Base-by-base conservation (phyloP, 2,888 invertebrate genomes). In the Rhagonycha lutea region DNA sequence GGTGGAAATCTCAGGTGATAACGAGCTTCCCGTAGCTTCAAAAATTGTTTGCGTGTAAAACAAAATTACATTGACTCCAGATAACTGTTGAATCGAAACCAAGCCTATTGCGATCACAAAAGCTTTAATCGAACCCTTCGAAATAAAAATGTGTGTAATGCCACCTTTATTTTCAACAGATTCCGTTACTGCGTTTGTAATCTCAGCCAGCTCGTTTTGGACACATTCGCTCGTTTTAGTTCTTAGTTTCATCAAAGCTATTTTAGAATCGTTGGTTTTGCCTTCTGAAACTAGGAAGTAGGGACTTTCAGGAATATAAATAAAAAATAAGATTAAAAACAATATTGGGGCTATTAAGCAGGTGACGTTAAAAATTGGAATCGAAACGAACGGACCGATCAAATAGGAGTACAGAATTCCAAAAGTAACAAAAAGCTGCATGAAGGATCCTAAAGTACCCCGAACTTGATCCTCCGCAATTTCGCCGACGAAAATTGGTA, bases 401-500 rank as follows among this genome's bases (percentile, higher is more conserved):
- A 87, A 86, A 86, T 95, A 96, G 0, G 93, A 89, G 73, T 93
- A 90, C 4, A 95, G 85, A 82, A 94, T 91, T 2, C 96, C 96
- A 3, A 91, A 69, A 1, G 89, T 89, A 60, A 95, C 92, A 87
- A 94, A 94, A 65, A 92, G 89, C 83, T 95, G 95, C 82, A 96
- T 92, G 75, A 95, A 92, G 0, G 96, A 94, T 1, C 96, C 96
- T 0, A 97, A 88, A 0, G 94, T 92, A 0, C 97, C 97, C 79
- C 97, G 90, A 12, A 93, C 91, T 28, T 93, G 92, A 76, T 94
- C 92, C 89, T 95, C 93, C 4, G 96, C 91, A 67, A 96, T 94
- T 87, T 97, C 97, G 61, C 95, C 95, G 76, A 96, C 92, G 87
- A 97, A 97, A 91, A 96, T 94, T 0, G 97, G 96, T 0, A 93